Evolutionary conservation across 2,888 invertebrate species (phyloP).

Genomic region (Diarsia mendica): DNA sequence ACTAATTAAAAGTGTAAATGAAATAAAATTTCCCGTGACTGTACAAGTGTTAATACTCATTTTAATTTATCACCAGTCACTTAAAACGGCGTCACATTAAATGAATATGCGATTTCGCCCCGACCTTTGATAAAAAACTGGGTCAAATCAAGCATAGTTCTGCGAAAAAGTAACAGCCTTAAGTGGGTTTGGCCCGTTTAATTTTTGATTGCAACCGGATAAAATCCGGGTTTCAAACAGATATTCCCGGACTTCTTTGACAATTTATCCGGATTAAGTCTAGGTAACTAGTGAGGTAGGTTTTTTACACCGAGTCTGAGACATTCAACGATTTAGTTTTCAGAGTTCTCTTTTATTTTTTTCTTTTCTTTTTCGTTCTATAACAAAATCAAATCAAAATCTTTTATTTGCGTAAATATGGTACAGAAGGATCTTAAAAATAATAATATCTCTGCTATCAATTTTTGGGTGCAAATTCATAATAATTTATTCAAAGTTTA

Average conservation of each 20-base stretch:
- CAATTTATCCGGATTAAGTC: slow-evolving; percentile 24
- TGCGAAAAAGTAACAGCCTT: slow-evolving; percentile 23
- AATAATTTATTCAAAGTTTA: no score
- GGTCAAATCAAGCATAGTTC: slow-evolving; percentile 42
- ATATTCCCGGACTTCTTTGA: slow-evolving; percentile 34
- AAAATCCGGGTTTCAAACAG: slow-evolving; percentile 25
- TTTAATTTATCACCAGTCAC: slow-evolving; percentile 28
- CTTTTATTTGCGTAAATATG: no score
- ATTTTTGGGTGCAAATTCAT: no score
- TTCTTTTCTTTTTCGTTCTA: no score
- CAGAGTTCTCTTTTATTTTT: neutral
- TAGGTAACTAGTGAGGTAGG: neutral
- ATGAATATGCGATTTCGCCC: slow-evolving; percentile 19
- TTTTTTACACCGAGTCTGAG: neutral
- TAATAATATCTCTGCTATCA: no score
- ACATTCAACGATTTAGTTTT: neutral
- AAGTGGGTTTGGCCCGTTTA: slow-evolving; percentile 34
- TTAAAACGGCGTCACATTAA: slow-evolving; percentile 18
- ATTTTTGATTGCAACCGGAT: slow-evolving; percentile 43
- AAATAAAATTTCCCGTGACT: slow-evolving; percentile 6
- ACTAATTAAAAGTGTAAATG: neutral
- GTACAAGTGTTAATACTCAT: neutral
- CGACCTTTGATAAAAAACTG: slow-evolving; percentile 25
- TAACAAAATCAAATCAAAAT: no score
- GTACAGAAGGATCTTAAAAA: no score